Percentiles rank a stretch among this genome's conserved stretches.
phyloP scores from a whole-genome alignment of 2,113 vertebrate genomes.

The Rhabdornis inornatus region DNA sequence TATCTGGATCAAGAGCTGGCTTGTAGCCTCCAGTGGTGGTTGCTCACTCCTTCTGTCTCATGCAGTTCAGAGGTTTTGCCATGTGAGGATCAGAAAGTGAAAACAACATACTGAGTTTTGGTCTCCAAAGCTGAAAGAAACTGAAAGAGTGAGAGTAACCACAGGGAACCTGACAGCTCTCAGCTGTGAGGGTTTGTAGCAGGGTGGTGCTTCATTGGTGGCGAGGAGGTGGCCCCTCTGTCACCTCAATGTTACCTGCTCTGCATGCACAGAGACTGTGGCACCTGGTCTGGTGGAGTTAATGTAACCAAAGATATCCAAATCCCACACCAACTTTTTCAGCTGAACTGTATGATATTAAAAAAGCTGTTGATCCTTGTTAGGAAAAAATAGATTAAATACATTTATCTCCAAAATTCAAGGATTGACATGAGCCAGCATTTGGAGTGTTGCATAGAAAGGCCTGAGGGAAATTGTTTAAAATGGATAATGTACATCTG shows the following conservation, averaged over 20 bases:
- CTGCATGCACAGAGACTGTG: rapidly evolving
- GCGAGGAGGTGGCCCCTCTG: not conserved
- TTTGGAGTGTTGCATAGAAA: not conserved
- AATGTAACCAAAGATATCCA: not conserved
- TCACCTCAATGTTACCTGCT: not conserved
- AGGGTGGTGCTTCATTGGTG: not conserved
- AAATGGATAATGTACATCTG: not conserved
- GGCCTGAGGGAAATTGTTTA: not conserved
- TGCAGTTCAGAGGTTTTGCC: not conserved
- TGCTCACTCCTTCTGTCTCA: not conserved
- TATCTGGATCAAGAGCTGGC: not conserved
- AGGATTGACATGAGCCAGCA: not conserved
- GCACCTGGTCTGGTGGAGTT: not conserved
- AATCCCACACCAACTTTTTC: not conserved
- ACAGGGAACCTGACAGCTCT: not conserved
- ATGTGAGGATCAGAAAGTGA: not conserved
- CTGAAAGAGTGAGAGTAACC: slow-evolving; percentile 4
- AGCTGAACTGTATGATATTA: not conserved
- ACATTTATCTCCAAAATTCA: not conserved
- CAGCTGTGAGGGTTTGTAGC: not conserved
- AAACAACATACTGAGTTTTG: not conserved
- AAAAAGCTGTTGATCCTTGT: not conserved
- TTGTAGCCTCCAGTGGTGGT: not conserved
- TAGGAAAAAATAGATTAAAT: not conserved
- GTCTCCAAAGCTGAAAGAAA: not conserved